phyloP scores from a whole-genome alignment of 1,140 invertebrate species.

The Diplogasteroides magnus region DNA sequence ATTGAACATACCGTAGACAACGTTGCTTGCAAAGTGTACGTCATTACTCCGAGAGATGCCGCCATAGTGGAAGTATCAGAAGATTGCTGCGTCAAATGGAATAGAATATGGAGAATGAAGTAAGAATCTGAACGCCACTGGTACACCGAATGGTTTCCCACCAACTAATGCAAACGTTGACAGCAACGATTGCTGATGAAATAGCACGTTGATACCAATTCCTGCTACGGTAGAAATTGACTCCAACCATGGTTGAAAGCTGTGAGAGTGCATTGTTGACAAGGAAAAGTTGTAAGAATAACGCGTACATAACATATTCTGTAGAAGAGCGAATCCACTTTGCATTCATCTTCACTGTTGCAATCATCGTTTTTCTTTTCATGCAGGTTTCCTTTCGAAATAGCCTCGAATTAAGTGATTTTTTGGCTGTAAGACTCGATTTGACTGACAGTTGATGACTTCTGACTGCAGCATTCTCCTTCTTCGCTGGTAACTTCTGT shows the following conservation, averaged over 20 bases:
- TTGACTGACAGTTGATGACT: too few species aligned
- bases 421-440: too few species aligned
- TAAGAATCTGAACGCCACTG: background rate
- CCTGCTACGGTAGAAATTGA: background rate
- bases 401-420: too few species aligned
- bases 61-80: background rate
- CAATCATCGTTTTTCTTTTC: background rate
- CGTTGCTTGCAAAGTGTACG: background rate
- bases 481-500: too few species aligned
- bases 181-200: too few species aligned
- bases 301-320: background rate
- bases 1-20: constrained; percentile 1
- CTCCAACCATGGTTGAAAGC: background rate
- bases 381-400: background rate
- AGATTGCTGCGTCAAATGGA: background rate
- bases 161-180: background rate
- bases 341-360: background rate
- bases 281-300: background rate
- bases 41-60: background rate
- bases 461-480: too few species aligned
- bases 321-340: background rate
- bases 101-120: background rate
- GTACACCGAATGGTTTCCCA: background rate
- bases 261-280: background rate
- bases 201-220: too few species aligned